Conservation (phyloP, 2,888 invertebrate species). For the Aproaerema taeniolella region DNA sequence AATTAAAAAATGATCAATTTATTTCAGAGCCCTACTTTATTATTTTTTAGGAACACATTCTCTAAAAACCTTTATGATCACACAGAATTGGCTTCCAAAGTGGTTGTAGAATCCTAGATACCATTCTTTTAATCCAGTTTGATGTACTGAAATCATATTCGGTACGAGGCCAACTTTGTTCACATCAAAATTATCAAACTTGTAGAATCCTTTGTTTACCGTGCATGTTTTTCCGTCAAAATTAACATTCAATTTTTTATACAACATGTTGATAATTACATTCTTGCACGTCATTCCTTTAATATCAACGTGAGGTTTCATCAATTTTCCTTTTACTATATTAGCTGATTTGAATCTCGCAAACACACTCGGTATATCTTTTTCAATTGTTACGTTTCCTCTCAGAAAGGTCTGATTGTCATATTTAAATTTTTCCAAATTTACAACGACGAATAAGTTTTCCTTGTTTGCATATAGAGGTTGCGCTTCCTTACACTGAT, state of each 20-base stretch:
- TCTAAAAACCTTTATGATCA: background rate
- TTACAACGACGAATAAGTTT: too few relatives aligned
- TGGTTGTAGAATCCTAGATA: background rate
- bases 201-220: conserved; percentile 1
- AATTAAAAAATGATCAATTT: too few relatives aligned
- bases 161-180: background rate
- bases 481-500: too few relatives aligned
- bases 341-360: background rate
- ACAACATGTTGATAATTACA: background rate
- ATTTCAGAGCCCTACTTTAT: too few relatives aligned
- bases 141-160: background rate
- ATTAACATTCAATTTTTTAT: background rate
- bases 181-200: background rate
- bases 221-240: conserved; percentile 2
- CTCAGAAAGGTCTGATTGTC: background rate
- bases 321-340: background rate
- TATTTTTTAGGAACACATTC: too few relatives aligned
- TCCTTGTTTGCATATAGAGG: too few relatives aligned
- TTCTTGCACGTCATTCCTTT: background rate
- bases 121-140: background rate
- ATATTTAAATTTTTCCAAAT: background rate
- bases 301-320: background rate
- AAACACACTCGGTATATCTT: background rate
- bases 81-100: background rate
- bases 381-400: background rate